Percentiles rank a stretch among this genome's conserved stretches.
Evolutionary conservation across 2,888 invertebrate species (phyloP).

Genomic region (Melinaea menophilus): DNA sequence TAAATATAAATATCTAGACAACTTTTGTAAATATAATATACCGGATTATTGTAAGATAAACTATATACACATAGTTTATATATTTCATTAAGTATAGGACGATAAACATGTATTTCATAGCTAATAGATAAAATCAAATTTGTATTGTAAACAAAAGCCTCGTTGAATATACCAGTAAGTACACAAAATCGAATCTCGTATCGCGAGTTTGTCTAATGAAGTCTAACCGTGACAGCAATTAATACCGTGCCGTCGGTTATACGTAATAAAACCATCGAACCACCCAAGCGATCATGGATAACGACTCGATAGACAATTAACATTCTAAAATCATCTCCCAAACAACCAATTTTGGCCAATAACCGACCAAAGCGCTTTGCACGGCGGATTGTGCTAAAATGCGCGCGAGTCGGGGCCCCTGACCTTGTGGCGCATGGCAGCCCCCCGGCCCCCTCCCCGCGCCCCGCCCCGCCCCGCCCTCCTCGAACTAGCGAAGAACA

Average conservation of each 20-base stretch:
- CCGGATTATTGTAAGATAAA: too few relatives aligned
- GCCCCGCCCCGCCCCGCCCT: constrained; percentile 36
- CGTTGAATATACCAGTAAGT: too few relatives aligned
- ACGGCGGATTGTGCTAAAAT: constrained; percentile 28
- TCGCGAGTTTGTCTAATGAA: too few relatives aligned
- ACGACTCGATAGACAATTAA: constrained; percentile 20
- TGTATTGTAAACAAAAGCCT: too few relatives aligned
- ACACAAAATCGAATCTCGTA: too few relatives aligned
- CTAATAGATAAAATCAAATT: too few relatives aligned
- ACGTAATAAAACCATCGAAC: constrained; percentile 1
- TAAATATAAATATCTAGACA: too few relatives aligned
- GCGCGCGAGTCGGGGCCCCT: constrained; percentile 63
- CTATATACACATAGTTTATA: too few relatives aligned
- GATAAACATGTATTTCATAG: too few relatives aligned
- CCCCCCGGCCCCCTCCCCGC: constrained; percentile 39
- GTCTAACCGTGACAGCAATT: too few relatives aligned
- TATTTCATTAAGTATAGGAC: too few relatives aligned
- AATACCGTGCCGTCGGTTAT: neutral
- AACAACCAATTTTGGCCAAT: constrained; percentile 25
- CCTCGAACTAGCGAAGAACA: constrained; percentile 35
- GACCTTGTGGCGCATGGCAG: constrained; percentile 58
- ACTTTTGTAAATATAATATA: too few relatives aligned
- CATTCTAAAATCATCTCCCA: constrained; percentile 24
- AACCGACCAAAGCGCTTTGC: constrained; percentile 23
- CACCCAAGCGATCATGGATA: constrained; percentile 11